Evolutionary conservation across 92 coral and sea anemone genomes (phyloP).

Genomic region (Galaxea fascicularis): DNA sequence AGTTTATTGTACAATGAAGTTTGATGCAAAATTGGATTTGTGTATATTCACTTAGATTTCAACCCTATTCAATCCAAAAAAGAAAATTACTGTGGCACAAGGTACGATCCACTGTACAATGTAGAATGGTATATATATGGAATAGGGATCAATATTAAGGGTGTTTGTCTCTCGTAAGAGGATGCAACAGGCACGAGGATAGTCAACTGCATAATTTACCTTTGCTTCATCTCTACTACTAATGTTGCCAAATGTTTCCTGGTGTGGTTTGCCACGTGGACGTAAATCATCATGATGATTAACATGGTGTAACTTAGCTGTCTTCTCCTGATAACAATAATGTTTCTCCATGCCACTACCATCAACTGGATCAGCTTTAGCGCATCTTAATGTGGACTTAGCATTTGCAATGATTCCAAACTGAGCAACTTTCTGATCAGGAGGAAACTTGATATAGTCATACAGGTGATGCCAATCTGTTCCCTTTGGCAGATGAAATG

Average conservation of each 20-base stretch:
- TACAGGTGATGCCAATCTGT: slow-evolving; percentile 85
- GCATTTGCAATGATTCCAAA: slow-evolving; percentile 86
- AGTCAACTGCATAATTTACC: neutral
- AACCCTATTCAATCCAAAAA: too few relatives aligned
- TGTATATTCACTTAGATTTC: too few relatives aligned
- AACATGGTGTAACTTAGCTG: neutral
- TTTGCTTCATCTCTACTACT: neutral
- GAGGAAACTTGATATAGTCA: slow-evolving; percentile 94
- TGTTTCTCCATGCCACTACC: neutral
- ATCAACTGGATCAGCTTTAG: neutral
- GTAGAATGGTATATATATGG: too few relatives aligned
- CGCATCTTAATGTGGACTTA: slow-evolving; percentile 12
- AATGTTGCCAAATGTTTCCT: neutral
- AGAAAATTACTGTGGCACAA: too few relatives aligned
- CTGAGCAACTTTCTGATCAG: slow-evolving; percentile 77
- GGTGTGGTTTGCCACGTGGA: neutral
- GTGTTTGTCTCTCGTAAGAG: too few relatives aligned
- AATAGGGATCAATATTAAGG: too few relatives aligned
- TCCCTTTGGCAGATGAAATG: slow-evolving; percentile 87
- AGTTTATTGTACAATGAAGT: too few relatives aligned
- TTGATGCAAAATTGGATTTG: too few relatives aligned
- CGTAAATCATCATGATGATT: slow-evolving; percentile 1
- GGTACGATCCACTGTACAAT: too few relatives aligned
- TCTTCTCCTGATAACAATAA: slow-evolving; percentile 5
- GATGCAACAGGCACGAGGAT: too few relatives aligned